Percentiles rank a stretch among this genome's conserved stretches.
Evolutionary conservation across 2,888 invertebrate genomes (phyloP).

Genomic region (Ariolimax columbianus): DNA sequence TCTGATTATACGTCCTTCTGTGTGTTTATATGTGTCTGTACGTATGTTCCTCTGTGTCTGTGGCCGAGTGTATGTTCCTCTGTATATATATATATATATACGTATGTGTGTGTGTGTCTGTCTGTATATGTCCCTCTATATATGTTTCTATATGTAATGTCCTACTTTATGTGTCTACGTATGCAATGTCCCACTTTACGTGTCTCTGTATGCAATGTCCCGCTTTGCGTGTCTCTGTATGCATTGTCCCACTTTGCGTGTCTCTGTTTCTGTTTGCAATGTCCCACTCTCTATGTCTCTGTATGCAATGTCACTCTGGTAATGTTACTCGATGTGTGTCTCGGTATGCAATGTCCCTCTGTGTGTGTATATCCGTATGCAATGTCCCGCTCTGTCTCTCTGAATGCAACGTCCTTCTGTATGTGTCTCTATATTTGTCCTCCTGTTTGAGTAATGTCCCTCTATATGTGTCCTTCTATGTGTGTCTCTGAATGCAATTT

Average conservation of each 20-base stretch:
- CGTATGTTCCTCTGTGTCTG: neutral
- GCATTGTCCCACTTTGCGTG: too few relatives aligned
- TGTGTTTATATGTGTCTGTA: neutral
- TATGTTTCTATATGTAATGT: neutral
- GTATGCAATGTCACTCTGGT: too few relatives aligned
- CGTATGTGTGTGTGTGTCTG: too few relatives aligned
- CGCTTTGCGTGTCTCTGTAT: conserved; percentile 14
- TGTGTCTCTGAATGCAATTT: conserved; percentile 11
- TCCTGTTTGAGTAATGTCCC: neutral
- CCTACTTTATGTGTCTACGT: neutral
- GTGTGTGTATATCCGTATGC: too few relatives aligned
- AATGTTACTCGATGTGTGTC: too few relatives aligned
- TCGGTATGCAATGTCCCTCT: too few relatives aligned
- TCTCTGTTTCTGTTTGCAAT: too few relatives aligned
- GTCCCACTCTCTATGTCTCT: too few relatives aligned
- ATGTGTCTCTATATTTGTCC: neutral
- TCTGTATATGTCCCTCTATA: neutral
- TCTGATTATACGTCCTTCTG: neutral
- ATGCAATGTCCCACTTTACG: neutral
- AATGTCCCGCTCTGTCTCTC: too few relatives aligned
- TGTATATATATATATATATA: conserved; percentile 23
- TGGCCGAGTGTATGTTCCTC: neutral
- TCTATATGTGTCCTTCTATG: conserved; percentile 28
- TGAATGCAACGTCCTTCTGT: too few relatives aligned
- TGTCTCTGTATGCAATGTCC: neutral